Evolutionary conservation across 2,113 vertebrate genomes (phyloP), one percentile per base, ranked within the genome.

Genomic region (Entelurus aequoreus): DNA sequence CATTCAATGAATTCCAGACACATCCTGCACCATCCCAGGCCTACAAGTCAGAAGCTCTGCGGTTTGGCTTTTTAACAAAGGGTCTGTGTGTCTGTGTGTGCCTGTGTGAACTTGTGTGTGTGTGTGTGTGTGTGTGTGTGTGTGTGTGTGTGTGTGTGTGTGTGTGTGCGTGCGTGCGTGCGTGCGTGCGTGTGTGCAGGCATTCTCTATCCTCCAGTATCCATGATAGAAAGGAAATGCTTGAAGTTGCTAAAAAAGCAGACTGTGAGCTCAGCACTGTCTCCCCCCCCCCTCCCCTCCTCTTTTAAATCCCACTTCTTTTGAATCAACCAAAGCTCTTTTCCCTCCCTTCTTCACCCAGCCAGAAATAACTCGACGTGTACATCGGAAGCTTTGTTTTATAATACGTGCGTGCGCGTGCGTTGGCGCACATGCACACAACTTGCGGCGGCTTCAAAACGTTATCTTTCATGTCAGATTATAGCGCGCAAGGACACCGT

Each of bases 231-330:
- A 71, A 81, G 66, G 67, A 69, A 81, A 51, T 54, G 68, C 80
- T 86, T 81, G 83, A 80, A 80, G 78, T 75, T 75, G 71, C 68
- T 65, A 79, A 77, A 83, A 82, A 85, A 81, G 79, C 78, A 69
- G 77, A 82, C 66, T 83, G 69, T 81, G 76, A 80, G 79, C 75
- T 82, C 77, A 66, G 74, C 82, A 72, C 72, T 56, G 64, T 76
- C 63, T 55, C 64, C 55, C 57, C 49, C 53, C 40, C 55, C 19
- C 55, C 63, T 51, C 49, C 53, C 40, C 55, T 42, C 55, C 63
- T 51, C 63, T 42, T 67, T 66, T 78, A 77, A 83, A 80, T 74
- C 76, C 71, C 56, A 44, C 67, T 83, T 78, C 65, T 82, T 83
- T 77, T 85, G 72, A 78, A 76, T 77, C 74, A 76, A 68, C 65